These are phyloP conservation scores for Asbolus verrucosus DNA, from an alignment of 1,140 invertebrate genomes.

Conservation along the genomic window DNA sequence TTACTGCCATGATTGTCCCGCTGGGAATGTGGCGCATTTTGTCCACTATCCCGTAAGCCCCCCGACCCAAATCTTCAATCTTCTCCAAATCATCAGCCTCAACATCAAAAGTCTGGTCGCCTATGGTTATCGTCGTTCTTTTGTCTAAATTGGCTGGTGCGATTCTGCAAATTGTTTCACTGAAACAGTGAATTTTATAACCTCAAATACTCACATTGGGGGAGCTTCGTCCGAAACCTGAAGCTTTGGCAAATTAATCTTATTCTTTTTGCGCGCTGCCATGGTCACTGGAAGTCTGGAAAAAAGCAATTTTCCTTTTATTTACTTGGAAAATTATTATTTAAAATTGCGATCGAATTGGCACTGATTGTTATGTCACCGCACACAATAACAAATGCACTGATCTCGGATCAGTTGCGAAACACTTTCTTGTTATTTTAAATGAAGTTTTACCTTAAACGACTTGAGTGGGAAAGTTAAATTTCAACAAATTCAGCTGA, in stretches of 20 bases:
- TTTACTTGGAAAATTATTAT: constrained; percentile 10
- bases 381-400: background rate
- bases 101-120: constrained; percentile 87
- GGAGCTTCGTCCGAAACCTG: constrained; percentile 66
- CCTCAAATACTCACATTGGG: constrained; percentile 64
- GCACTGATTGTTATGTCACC: constrained; percentile 3
- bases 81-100: constrained; percentile 91
- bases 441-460: constrained; percentile 21
- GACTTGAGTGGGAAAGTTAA: constrained; percentile 6
- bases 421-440: background rate
- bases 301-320: background rate
- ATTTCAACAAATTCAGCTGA: constrained; percentile 22
- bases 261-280: constrained; percentile 59
- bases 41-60: constrained; percentile 96
- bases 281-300: constrained; percentile 45
- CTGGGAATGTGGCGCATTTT: constrained; percentile 94
- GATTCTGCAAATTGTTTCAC: constrained; percentile 67
- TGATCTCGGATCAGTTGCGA: background rate
- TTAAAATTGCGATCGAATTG: no score
- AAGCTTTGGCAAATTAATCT: constrained; percentile 66
- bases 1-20: constrained; percentile 94
- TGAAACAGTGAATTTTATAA: constrained; percentile 21
- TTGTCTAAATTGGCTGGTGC: constrained; percentile 88
- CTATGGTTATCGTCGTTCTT: constrained; percentile 87
- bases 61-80: constrained; percentile 90